phyloP scores from a whole-genome alignment of 2,888 invertebrate genomes.

The Hyppa rectilinea region DNA sequence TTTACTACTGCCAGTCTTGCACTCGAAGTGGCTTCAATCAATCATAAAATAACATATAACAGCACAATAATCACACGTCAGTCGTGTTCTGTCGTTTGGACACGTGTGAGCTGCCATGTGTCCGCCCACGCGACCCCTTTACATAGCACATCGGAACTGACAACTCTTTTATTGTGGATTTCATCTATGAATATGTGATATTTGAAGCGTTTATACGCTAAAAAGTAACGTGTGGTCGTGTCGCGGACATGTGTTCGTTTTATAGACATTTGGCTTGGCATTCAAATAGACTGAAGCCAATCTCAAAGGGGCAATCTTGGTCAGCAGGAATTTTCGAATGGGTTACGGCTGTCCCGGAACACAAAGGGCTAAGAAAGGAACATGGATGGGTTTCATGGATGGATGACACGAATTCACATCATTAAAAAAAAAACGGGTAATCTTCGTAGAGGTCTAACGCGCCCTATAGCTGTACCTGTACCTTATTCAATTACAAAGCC shows the following conservation, averaged over 20 bases:
- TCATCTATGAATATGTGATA: constrained; percentile 9
- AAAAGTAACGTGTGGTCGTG: background rate
- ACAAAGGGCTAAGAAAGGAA: no score
- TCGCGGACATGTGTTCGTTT: background rate
- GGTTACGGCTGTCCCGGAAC: no score
- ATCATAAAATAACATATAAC: constrained; percentile 37
- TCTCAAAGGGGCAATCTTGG: background rate
- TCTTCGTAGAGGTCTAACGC: background rate
- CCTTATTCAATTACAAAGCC: background rate
- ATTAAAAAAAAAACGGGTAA: no score
- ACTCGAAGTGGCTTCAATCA: constrained; percentile 8
- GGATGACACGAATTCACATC: no score
- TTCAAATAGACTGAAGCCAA: background rate
- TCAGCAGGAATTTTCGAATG: no score
- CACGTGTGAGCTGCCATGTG: constrained; percentile 60
- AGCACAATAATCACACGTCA: constrained; percentile 37
- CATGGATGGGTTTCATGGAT: no score
- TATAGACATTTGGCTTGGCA: background rate
- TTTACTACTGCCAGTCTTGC: background rate
- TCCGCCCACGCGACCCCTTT: constrained; percentile 55
- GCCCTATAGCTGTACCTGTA: no score
- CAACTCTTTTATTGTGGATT: constrained; percentile 12
- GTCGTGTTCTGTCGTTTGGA: constrained; percentile 36
- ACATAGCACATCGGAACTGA: constrained; percentile 24
- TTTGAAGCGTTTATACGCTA: no score